Conservation (phyloP, 2,888 invertebrate genomes). For the Drosophila mimica region DNA sequence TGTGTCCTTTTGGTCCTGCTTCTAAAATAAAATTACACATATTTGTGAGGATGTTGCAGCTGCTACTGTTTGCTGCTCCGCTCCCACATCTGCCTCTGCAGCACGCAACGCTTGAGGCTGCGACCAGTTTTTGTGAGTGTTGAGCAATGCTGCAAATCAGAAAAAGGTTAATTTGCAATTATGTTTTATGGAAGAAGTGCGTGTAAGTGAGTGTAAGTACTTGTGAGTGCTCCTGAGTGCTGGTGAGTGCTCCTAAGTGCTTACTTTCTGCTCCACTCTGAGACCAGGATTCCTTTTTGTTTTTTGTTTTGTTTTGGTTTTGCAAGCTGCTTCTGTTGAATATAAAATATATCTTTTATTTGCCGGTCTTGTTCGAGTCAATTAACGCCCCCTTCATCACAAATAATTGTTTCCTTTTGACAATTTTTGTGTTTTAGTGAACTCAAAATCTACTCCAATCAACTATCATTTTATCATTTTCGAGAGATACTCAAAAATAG, state of each 20-base stretch:
- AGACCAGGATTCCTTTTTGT: background rate
- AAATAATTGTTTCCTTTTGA: background rate
- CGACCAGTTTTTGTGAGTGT: slow-evolving; percentile 11
- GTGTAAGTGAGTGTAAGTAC: slow-evolving; percentile 56
- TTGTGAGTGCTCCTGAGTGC: slow-evolving; percentile 50
- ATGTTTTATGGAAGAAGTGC: slow-evolving; percentile 55
- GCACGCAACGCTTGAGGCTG: slow-evolving; percentile 8
- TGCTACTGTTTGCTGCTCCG: slow-evolving; percentile 9
- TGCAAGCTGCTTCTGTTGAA: background rate
- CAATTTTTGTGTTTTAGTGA: background rate
- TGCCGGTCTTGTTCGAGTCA: background rate
- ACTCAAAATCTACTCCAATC: too few species aligned
- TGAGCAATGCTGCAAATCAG: slow-evolving; percentile 46
- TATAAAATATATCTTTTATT: background rate
- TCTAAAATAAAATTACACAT: slow-evolving; percentile 42
- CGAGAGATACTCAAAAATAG: background rate
- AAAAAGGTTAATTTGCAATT: slow-evolving; percentile 61
- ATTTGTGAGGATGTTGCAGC: slow-evolving; percentile 24
- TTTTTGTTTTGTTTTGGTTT: background rate
- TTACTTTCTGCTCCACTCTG: slow-evolving; percentile 15
- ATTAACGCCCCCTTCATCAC: background rate
- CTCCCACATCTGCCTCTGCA: slow-evolving; percentile 4
- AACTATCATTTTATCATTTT: too few species aligned
- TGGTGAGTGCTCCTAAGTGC: slow-evolving; percentile 45
- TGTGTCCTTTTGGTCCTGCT: slow-evolving; percentile 30